Base-by-base conservation (phyloP, 2,888 invertebrate species). In the Pheosia tremula region DNA sequence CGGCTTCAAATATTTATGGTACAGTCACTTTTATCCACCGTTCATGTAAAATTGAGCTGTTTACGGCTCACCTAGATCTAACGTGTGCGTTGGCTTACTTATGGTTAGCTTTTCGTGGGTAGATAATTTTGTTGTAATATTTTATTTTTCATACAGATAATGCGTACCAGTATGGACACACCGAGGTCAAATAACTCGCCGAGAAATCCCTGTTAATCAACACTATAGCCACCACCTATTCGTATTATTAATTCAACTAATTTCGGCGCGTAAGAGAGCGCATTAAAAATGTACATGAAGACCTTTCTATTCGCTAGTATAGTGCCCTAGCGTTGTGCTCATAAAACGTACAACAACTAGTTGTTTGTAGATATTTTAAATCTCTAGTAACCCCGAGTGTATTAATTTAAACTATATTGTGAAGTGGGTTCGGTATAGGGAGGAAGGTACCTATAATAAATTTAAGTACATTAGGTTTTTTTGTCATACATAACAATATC, bases 381-480 rank as follows among this genome's bases (percentile, higher is more conserved):
- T 45, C 45, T 45, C 45, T 45, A 2, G 10, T 9, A 10, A 52
- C 13, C 24, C 8, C 13, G 36, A 52, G 8, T 2, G 24, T 37
- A 37, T 11, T 54, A 57, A 60, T 65, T 58, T 62, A 63, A 56
- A 58, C 47, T 55, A 72, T 7, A 41, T 41, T 41, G 24, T 24
- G 24, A 24, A 24, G 24, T 24, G 24, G 0, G 24, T 24, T 24
- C 24, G 0, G 24, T 24, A 24, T 24, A 24, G 24, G 24, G 2
- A 24, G 24, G 24, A 24, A 24, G 24, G 24, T 0, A 24, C 24
- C 24, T 24, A 24, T 24, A 24, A 24, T 24, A 24, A 24, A 24
- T 24, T 24, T 0, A 41, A 41, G 41, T 8, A 5, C 6, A 41
- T 41, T 41, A 41, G 7, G 41, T 7, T 8, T 7, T 8, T 8